A percentile compares a stretch with the other conserved stretches of the same genome.
Evolutionary conservation across 2,888 invertebrate genomes (phyloP).

Genomic region (Athalia rosae): DNA sequence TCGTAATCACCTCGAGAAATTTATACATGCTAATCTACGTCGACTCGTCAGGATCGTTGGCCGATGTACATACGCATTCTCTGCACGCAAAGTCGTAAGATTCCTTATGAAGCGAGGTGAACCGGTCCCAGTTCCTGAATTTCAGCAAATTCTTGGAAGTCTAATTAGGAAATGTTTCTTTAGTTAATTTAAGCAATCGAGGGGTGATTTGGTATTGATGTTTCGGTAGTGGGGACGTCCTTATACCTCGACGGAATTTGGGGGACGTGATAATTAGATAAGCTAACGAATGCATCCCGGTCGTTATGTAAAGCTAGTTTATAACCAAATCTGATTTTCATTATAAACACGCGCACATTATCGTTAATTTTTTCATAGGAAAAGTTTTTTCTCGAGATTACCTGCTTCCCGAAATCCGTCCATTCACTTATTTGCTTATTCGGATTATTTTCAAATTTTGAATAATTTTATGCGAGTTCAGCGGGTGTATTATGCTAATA

Average conservation of each 20-base stretch:
- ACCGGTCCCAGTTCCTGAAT: slow-evolving; percentile 23
- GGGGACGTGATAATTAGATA: slow-evolving; percentile 43
- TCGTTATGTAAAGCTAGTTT: background rate
- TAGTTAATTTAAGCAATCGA: slow-evolving; percentile 41
- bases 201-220: slow-evolving; percentile 41
- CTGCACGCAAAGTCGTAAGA: background rate
- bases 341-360: slow-evolving; percentile 29
- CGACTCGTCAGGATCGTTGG: no score
- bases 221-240: slow-evolving; percentile 17
- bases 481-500: slow-evolving; percentile 19
- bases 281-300: slow-evolving; percentile 35
- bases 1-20: background rate
- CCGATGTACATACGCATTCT: no score
- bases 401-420: slow-evolving; percentile 20
- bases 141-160: slow-evolving; percentile 35
- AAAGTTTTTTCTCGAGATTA: slow-evolving; percentile 28
- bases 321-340: slow-evolving; percentile 29
- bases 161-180: slow-evolving; percentile 42
- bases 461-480: slow-evolving; percentile 25
- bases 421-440: slow-evolving; percentile 13
- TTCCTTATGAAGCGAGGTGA: slow-evolving; percentile 6
- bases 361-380: slow-evolving; percentile 40
- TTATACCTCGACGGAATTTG: slow-evolving; percentile 12
- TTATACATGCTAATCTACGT: no score
- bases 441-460: slow-evolving; percentile 31